Conservation (phyloP, 2,888 invertebrate species). For the Abscondita cerata region DNA sequence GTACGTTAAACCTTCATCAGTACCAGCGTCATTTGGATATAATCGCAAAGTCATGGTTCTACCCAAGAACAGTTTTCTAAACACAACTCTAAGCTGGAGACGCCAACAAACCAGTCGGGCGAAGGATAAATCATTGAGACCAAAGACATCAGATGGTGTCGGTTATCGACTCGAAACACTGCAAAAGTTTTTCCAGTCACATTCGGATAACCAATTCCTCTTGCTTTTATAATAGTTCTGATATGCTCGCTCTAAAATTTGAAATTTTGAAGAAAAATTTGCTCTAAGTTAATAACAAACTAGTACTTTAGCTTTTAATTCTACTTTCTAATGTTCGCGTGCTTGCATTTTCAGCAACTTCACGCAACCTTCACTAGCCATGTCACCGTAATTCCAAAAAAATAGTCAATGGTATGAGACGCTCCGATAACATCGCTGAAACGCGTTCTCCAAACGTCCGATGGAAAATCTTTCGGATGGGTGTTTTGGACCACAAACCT, state of each 20-base stretch:
- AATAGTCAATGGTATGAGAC: slow-evolving; percentile 83
- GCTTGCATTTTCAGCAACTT: slow-evolving; percentile 95
- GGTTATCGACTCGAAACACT: slow-evolving; percentile 89
- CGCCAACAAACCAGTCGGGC: slow-evolving; percentile 97
- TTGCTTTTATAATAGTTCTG: slow-evolving; percentile 92
- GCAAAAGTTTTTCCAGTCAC: slow-evolving; percentile 87
- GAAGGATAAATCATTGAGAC: slow-evolving; percentile 96
- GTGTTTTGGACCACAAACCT: slow-evolving; percentile 96
- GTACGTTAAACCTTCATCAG: slow-evolving; percentile 90
- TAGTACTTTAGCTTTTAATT: slow-evolving; percentile 85
- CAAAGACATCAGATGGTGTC: slow-evolving; percentile 91
- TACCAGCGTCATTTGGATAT: slow-evolving; percentile 96
- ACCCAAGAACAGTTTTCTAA: slow-evolving; percentile 91
- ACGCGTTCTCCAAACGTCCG: slow-evolving; percentile 84
- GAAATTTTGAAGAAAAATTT: too few species aligned
- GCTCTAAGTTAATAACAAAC: too few species aligned
- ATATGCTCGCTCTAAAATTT: slow-evolving; percentile 79
- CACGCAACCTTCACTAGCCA: slow-evolving; percentile 90
- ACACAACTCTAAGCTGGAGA: slow-evolving; percentile 90
- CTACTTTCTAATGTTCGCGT: slow-evolving; percentile 91
- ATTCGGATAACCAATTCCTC: slow-evolving; percentile 89
- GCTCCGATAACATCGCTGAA: slow-evolving; percentile 98
- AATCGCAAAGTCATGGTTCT: slow-evolving; percentile 81
- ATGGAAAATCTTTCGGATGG: slow-evolving; percentile 95
- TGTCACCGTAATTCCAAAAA: slow-evolving; percentile 92